Base-by-base conservation (phyloP, 2,888 invertebrate species). In the Hirtodrosophila duncani region DNA sequence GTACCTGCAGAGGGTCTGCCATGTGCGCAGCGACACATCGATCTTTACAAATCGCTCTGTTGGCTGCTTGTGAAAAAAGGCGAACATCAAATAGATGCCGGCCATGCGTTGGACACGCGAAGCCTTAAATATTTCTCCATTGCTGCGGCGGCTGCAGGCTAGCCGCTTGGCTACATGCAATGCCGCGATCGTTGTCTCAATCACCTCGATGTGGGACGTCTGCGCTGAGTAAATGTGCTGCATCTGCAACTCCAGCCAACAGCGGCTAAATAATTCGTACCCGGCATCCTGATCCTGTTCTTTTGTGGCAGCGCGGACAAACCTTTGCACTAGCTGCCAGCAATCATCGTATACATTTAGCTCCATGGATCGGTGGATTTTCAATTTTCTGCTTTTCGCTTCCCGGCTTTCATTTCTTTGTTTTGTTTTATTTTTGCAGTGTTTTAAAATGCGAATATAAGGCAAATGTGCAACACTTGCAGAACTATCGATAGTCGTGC, bases 1-100 rank as follows among this genome's bases (percentile, higher is more conserved):
- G 27, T 75, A 84, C 7, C 43, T 48, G 6, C 42, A 55, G 0
- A 85, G 49, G 2, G 61, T 42, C 1, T 57, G 41, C 84, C 84
- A 85, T 0, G 78, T 70, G 1, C 46, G 20, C 2, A 48, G 51
- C 1, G 74, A 71, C 0, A 83, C 58, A 8, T 83, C 69, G 2
- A 86, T 72, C 42, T 84, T 86, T 1, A 74, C 50, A 44, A 67
- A 85, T 3, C 63, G 56, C 16, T 71, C 61, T 0, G 86, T 85
- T 0, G 85, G 85, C 24, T 85, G 85, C 39, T 84, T 85, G 41
- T 85, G 81, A 39, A 81, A 84, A 23, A 85, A 67, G 5, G 70
- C 72, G 43, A 84, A 85, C 2, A 85, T 53, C 2, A 85, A 44
- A 39, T 63, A 85, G 3, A 86, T 44, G 3, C 66, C 82, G 0